Percentiles rank a stretch among this genome's conserved stretches.
Evolutionary conservation across 1,140 invertebrate species (phyloP).

Genomic region (Ylistrum balloti): DNA sequence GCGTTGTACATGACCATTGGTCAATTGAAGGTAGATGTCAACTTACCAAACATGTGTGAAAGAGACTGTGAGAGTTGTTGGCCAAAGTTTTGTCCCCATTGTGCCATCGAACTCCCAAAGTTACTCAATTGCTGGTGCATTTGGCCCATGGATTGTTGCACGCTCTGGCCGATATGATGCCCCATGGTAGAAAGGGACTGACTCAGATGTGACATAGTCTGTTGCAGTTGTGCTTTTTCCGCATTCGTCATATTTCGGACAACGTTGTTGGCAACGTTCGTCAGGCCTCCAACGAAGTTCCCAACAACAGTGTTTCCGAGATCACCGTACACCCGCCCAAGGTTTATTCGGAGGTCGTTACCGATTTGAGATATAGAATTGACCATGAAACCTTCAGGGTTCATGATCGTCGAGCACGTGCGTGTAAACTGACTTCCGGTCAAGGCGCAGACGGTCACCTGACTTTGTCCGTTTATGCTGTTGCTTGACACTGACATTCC

Average conservation of each 20-base stretch:
- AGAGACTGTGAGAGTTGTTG: conserved; percentile 6
- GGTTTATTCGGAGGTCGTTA: neutral
- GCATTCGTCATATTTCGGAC: conserved; percentile 2
- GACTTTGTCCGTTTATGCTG: neutral
- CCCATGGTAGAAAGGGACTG: neutral
- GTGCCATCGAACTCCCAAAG: neutral
- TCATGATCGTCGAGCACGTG: neutral
- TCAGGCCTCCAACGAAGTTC: neutral
- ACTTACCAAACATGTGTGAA: neutral
- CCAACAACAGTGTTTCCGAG: neutral
- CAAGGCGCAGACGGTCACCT: neutral
- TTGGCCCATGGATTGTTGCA: neutral
- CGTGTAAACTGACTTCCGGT: conserved; percentile 2
- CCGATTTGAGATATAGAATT: conserved; percentile 10
- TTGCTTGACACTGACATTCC: neutral
- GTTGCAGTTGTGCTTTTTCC: neutral
- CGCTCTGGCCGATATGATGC: neutral
- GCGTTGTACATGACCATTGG: no score
- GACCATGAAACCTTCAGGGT: conserved; percentile 2
- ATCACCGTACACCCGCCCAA: neutral
- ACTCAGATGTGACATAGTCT: neutral
- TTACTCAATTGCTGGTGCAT: neutral
- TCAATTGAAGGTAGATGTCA: no score
- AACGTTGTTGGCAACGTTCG: neutral
- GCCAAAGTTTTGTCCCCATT: conserved; percentile 22